A percentile compares a stretch with the other conserved stretches of the same genome.
phyloP scores from a whole-genome alignment of 64 coral and sea anemone genomes.

The Montipora capricornis region DNA sequence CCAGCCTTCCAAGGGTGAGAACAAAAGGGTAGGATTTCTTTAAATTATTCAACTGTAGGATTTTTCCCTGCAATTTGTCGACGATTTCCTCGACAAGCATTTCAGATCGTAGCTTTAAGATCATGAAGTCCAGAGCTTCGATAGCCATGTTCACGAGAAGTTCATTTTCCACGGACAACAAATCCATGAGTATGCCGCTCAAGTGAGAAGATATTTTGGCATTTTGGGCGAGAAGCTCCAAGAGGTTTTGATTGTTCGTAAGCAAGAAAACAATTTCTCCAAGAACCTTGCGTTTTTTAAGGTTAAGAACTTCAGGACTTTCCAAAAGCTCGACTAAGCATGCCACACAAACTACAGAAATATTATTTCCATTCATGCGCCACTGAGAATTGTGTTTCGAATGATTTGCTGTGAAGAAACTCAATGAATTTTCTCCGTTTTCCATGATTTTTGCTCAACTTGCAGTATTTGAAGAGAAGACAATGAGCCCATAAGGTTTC shows the following conservation, averaged over 20 bases:
- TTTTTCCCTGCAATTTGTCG: constrained; percentile 55
- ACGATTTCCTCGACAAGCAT: constrained; percentile 74
- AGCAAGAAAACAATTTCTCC: constrained; percentile 66
- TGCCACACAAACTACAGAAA: constrained; percentile 80
- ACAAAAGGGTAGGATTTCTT: constrained; percentile 77
- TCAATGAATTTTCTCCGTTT: constrained; percentile 51
- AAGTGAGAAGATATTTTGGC: constrained; percentile 67
- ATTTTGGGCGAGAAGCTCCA: constrained; percentile 46
- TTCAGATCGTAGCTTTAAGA: constrained; percentile 62
- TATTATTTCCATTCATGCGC: constrained; percentile 54
- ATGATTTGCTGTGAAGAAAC: constrained; percentile 80
- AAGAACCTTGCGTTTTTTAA: constrained; percentile 82
- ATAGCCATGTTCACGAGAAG: constrained; percentile 64
- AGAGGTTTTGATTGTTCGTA: constrained; percentile 57
- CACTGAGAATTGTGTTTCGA: constrained; percentile 72
- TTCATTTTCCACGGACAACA: constrained; percentile 71
- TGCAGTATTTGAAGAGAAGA: constrained; percentile 13
- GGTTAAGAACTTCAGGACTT: constrained; percentile 44
- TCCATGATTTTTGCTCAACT: constrained; percentile 36
- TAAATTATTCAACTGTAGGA: constrained; percentile 64
- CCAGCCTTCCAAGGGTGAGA: constrained; percentile 68
- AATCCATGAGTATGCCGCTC: constrained; percentile 41
- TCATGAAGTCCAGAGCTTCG: constrained; percentile 60
- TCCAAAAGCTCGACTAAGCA: constrained; percentile 86
- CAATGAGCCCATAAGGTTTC: not conserved